phyloP scores from a whole-genome alignment of 1,140 invertebrate genomes.

The Drosophila burlai region DNA sequence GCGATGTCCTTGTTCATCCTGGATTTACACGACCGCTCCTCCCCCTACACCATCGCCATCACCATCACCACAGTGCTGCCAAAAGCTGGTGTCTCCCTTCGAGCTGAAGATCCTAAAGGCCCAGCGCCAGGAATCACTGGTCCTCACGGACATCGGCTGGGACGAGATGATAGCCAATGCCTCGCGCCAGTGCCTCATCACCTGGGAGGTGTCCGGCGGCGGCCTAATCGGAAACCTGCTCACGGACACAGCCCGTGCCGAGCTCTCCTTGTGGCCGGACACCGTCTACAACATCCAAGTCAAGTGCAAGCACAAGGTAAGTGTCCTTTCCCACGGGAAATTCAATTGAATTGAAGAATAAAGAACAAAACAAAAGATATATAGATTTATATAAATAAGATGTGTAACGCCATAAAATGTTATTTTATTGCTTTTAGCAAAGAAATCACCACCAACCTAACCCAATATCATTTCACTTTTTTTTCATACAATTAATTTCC shows the following conservation, averaged over 20 bases:
- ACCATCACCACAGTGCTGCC: constrained; percentile 68
- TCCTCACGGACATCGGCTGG: constrained; percentile 92
- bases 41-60: background rate
- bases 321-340: constrained; percentile 7
- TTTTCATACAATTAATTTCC: background rate
- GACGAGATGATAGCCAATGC: constrained; percentile 87
- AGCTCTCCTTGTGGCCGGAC: constrained; percentile 92
- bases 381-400: background rate
- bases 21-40: background rate
- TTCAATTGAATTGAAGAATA: background rate
- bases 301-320: constrained; percentile 84
- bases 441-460: background rate
- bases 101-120: constrained; percentile 64
- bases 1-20: constrained; percentile 29
- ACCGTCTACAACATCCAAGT: constrained; percentile 93
- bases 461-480: background rate
- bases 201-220: constrained; percentile 93
- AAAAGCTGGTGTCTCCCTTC: constrained; percentile 60
- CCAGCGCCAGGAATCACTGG: constrained; percentile 86
- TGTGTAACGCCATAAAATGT: background rate
- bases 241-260: constrained; percentile 91
- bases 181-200: constrained; percentile 90
- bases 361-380: background rate
- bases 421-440: too few relatives aligned
- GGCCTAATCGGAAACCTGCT: constrained; percentile 94